Percentiles rank a stretch among this genome's conserved stretches.
These are phyloP conservation scores for Linnaemya tessellans DNA, from an alignment of 2,888 invertebrate species.

Conservation along the genomic window DNA sequence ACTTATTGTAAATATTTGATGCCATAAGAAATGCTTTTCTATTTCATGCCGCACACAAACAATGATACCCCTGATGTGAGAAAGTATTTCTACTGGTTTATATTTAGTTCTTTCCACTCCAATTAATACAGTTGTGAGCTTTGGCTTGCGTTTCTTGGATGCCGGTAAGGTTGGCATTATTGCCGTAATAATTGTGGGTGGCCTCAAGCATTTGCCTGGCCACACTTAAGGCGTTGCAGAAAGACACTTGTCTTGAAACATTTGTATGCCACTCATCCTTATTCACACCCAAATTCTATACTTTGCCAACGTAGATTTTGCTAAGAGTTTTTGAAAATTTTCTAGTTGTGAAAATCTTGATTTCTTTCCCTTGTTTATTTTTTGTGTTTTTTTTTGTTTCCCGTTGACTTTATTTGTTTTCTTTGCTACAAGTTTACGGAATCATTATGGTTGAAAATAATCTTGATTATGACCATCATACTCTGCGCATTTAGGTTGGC, in stretches of 20 bases:
- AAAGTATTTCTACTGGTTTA: constrained; percentile 9
- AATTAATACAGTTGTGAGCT: constrained; percentile 24
- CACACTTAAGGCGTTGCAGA: constrained; percentile 74
- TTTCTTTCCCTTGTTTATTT: background rate
- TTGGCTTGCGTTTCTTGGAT: constrained; percentile 12
- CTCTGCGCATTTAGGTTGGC: constrained; percentile 7
- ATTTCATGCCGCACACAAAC: constrained; percentile 14
- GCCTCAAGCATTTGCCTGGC: constrained; percentile 74
- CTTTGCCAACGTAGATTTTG: constrained; percentile 10
- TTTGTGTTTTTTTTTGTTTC: constrained; percentile 19
- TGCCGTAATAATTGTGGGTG: constrained; percentile 73
- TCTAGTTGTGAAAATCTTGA: constrained; percentile 56
- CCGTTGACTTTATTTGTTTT: constrained; percentile 47
- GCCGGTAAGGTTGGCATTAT: constrained; percentile 58
- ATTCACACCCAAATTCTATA: constrained; percentile 1
- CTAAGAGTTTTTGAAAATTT: constrained; percentile 51
- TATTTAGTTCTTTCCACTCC: constrained; percentile 16
- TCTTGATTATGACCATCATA: constrained; percentile 63
- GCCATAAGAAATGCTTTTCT: background rate
- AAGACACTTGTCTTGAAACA: constrained; percentile 74
- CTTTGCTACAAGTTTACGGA: constrained; percentile 53
- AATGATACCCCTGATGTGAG: constrained; percentile 15
- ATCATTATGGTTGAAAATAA: constrained; percentile 63
- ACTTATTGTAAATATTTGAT: constrained; percentile 28
- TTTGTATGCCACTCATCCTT: constrained; percentile 32